Conservation (phyloP, 2,888 invertebrate genomes). For the Ornithoptera alexandrae region DNA sequence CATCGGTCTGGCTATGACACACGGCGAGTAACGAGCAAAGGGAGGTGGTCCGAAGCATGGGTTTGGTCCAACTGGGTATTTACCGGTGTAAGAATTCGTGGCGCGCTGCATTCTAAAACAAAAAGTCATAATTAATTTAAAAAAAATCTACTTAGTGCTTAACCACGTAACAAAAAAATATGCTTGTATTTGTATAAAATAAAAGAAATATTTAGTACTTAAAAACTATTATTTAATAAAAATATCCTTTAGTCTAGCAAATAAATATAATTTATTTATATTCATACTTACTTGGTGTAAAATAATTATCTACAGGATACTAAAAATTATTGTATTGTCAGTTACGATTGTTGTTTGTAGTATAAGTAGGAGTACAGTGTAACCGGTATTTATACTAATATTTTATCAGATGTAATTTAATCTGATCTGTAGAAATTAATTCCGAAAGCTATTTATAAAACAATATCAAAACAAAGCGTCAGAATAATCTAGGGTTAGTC, state of each 20-base stretch:
- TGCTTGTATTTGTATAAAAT: too few relatives aligned
- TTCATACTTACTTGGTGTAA: background rate
- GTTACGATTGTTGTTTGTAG: background rate
- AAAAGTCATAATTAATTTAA: background rate
- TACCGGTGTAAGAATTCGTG: background rate
- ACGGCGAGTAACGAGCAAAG: conserved; percentile 6
- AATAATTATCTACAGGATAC: background rate
- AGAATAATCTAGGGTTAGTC: background rate
- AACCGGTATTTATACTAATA: conserved; percentile 19
- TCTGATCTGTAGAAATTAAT: conserved; percentile 9
- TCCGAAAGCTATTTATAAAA: conserved; percentile 3
- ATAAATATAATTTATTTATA: background rate
- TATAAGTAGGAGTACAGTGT: background rate
- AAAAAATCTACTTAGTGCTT: background rate
- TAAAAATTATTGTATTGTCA: background rate
- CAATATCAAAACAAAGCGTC: conserved; percentile 1
- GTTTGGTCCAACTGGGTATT: background rate
- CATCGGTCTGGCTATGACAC: background rate
- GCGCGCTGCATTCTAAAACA: conserved; percentile 5
- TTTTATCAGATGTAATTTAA: conserved; percentile 20
- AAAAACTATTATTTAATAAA: background rate
- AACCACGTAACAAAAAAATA: too few relatives aligned
- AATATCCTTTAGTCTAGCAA: background rate
- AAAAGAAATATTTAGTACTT: background rate
- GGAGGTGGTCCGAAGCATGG: conserved; percentile 1